Percentiles rank a stretch among this genome's conserved stretches.
phyloP scores from a whole-genome alignment of 2,113 vertebrate genomes.

The Melanotaenia duboulayi region DNA sequence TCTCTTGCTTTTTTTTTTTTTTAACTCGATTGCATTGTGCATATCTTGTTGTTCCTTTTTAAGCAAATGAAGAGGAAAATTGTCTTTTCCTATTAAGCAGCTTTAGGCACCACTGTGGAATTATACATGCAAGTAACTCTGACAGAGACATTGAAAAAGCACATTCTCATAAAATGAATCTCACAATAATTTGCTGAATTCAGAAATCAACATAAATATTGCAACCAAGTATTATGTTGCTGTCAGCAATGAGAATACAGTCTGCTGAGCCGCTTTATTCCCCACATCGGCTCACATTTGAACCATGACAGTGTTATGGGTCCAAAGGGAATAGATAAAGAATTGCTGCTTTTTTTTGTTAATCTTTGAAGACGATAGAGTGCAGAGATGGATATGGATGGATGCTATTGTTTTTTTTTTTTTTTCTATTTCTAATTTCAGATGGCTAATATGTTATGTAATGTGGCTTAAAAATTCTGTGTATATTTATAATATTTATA shows the following conservation, averaged over 20 bases:
- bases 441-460: constrained; percentile 79
- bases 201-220: constrained; percentile 57
- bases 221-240: constrained; percentile 63
- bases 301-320: constrained; percentile 83
- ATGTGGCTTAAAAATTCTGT: constrained; percentile 82
- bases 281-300: constrained; percentile 63
- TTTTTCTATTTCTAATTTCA: constrained; percentile 83
- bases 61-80: constrained; percentile 64
- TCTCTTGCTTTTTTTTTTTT: constrained; percentile 45
- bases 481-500: constrained; percentile 90
- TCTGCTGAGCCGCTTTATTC: constrained; percentile 58
- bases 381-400: constrained; percentile 66
- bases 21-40: constrained; percentile 74
- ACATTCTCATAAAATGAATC: constrained; percentile 64
- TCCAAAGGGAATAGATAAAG: constrained; percentile 80
- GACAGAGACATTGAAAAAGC: constrained; percentile 69
- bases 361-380: constrained; percentile 49
- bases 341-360: constrained; percentile 78
- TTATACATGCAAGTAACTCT: constrained; percentile 70
- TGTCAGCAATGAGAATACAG: constrained; percentile 61
- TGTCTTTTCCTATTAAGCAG: constrained; percentile 74
- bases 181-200: constrained; percentile 46
- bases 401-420: constrained; percentile 79
- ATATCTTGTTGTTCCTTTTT: constrained; percentile 51
- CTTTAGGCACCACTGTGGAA: constrained; percentile 85